These are phyloP conservation scores for Cranoglanis bouderius DNA, from an alignment of 2,113 vertebrate species.

Conservation along the genomic window DNA sequence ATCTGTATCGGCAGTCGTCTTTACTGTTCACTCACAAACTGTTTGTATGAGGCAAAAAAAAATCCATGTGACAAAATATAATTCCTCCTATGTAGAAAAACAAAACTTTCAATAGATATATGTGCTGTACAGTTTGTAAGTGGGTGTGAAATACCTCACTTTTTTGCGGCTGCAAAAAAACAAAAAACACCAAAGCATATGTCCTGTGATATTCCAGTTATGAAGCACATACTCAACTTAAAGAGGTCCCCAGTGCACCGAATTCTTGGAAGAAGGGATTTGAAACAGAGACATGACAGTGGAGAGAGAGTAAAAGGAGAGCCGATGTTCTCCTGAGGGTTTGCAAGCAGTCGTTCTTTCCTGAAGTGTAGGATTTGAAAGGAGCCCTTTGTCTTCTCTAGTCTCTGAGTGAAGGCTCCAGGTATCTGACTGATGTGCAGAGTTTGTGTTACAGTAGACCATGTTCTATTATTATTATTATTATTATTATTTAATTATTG, in stretches of 20 bases:
- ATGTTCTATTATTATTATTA: not conserved
- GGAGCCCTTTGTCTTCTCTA: conserved; percentile 68
- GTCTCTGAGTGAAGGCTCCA: conserved; percentile 42
- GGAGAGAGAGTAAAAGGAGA: conserved; percentile 44
- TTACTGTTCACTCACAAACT: conserved; percentile 21
- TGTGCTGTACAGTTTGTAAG: conserved; percentile 17
- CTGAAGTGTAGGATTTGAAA: conserved; percentile 62
- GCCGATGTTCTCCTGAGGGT: conserved; percentile 45
- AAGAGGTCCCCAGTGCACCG: conserved; percentile 71
- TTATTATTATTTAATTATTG: not conserved
- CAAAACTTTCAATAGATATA: conserved; percentile 21
- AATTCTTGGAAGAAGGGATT: conserved; percentile 68
- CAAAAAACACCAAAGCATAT: conserved; percentile 17
- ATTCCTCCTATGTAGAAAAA: conserved; percentile 20
- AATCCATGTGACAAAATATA: conserved; percentile 10
- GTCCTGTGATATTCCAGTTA: conserved; percentile 42
- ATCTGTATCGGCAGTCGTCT: conserved; percentile 30
- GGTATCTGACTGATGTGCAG: conserved; percentile 34
- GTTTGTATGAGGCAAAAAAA: not conserved
- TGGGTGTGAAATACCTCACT: conserved; percentile 22
- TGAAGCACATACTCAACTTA: conserved; percentile 65
- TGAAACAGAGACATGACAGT: conserved; percentile 70
- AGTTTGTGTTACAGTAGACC: conserved; percentile 17
- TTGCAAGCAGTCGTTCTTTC: conserved; percentile 53
- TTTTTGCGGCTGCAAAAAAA: conserved; percentile 1